Evolutionary conservation across 2,888 invertebrate genomes (phyloP).

Genomic region (Drymonia ruficornis): DNA sequence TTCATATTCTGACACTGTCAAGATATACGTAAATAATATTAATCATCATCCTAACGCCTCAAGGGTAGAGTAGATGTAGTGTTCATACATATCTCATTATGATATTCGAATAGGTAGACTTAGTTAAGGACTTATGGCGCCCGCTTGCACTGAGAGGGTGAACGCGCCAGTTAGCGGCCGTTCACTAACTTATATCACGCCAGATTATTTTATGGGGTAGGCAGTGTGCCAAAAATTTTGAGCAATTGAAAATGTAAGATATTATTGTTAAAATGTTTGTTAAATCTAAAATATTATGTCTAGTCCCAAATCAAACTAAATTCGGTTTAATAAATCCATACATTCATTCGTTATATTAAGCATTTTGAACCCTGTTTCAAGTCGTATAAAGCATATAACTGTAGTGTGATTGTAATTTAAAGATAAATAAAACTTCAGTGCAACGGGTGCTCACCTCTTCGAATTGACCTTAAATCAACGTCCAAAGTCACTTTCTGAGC

Average conservation of each 20-base stretch:
- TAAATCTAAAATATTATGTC: neutral
- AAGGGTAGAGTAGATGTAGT: constrained; percentile 17
- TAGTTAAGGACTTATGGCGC: constrained; percentile 16
- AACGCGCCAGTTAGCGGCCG: neutral
- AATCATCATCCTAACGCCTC: neutral
- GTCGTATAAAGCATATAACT: no score
- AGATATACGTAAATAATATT: constrained; percentile 2
- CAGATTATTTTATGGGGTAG: neutral
- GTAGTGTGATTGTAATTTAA: neutral
- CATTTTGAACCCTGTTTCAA: no score
- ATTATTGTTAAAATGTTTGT: neutral
- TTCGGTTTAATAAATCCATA: no score
- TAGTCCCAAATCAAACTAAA: no score
- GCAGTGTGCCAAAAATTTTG: neutral
- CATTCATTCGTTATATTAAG: no score
- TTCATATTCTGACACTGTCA: neutral
- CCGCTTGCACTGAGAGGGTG: constrained; percentile 13
- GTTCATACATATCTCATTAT: constrained; percentile 41
- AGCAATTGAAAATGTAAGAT: neutral
- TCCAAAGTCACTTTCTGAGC: constrained; percentile 12
- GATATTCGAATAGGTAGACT: constrained; percentile 39
- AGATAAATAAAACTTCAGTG: neutral
- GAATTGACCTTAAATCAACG: constrained; percentile 22
- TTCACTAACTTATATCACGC: neutral
- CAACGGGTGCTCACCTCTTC: constrained; percentile 5